A percentile compares a stretch with the other conserved stretches of the same genome.
phyloP scores from a whole-genome alignment of 2,888 invertebrate genomes.

The Zygaena filipendulae region DNA sequence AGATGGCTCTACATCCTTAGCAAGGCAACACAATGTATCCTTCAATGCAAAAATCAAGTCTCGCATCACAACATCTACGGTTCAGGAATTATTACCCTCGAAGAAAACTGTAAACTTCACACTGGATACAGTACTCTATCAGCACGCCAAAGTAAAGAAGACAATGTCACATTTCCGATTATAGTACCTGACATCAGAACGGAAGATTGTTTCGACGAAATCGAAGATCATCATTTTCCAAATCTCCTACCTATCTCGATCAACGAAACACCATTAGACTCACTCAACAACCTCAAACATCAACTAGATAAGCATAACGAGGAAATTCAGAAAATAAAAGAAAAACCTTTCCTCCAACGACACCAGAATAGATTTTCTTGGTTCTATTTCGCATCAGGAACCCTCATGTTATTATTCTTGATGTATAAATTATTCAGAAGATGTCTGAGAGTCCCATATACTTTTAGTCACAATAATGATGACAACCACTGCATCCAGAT shows the following conservation, averaged over 20 bases:
- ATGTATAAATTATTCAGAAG: not conserved
- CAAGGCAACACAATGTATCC: constrained; percentile 11
- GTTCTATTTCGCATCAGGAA: too few relatives aligned
- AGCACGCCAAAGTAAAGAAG: constrained; percentile 10
- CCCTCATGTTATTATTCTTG: constrained; percentile 3
- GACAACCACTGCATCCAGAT: constrained; percentile 11
- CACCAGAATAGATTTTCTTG: constrained; percentile 5
- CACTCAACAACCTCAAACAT: too few relatives aligned
- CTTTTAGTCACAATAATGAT: constrained; percentile 1
- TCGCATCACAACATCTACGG: constrained; percentile 13
- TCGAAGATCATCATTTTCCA: not conserved
- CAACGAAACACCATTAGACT: constrained; percentile 15
- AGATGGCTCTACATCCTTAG: constrained; percentile 16
- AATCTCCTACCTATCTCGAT: constrained; percentile 15
- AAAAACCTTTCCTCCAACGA: constrained; percentile 7
- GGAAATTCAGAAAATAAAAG: constrained; percentile 9
- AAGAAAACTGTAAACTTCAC: constrained; percentile 14
- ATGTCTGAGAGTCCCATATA: not conserved
- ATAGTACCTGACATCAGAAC: constrained; percentile 16
- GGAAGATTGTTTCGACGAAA: constrained; percentile 13
- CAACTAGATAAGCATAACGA: constrained; percentile 9
- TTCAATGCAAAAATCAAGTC: constrained; percentile 14
- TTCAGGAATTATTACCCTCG: constrained; percentile 13
- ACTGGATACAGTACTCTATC: constrained; percentile 17
- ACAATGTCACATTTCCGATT: constrained; percentile 16